Conservation (phyloP, 2,797 vertebrate genomes). For the Spinus olivaceus region DNA sequence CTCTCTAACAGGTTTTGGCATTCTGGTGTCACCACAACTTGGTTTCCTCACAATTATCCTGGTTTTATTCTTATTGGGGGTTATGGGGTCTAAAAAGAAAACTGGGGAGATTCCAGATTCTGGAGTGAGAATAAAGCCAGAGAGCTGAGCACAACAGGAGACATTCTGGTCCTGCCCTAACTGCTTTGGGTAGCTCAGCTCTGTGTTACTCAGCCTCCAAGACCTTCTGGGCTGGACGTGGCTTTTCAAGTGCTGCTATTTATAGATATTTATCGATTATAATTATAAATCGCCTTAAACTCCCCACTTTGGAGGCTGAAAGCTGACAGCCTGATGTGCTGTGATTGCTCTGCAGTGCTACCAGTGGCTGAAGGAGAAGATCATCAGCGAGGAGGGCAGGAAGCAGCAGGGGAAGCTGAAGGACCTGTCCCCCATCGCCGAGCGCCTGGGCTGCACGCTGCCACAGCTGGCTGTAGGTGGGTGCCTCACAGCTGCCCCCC, state of each 20-base stretch:
- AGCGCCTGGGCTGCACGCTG: constrained; percentile 93
- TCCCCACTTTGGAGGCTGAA: fast-evolving
- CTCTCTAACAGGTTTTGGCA: fast-evolving
- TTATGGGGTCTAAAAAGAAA: neutral
- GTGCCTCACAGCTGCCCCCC: neutral
- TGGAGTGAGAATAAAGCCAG: neutral
- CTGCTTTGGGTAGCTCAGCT: neutral
- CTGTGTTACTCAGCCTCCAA: fast-evolving
- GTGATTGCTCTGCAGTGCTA: constrained; percentile 83
- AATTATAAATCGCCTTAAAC: neutral
- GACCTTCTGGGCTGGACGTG: neutral
- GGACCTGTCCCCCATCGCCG: constrained; percentile 90
- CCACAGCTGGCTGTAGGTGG: constrained; percentile 85
- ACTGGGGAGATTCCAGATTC: neutral
- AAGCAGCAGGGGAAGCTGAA: constrained; percentile 95
- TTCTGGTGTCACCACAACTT: neutral
- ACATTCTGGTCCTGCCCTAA: fast-evolving
- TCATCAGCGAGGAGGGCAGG: constrained; percentile 92
- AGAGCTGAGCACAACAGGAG: neutral
- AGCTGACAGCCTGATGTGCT: neutral
- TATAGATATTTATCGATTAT: neutral
- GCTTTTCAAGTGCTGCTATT: neutral
- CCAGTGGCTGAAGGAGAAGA: constrained; percentile 98
- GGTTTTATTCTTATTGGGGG: fast-evolving
- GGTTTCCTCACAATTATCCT: neutral